These are phyloP conservation scores for Perdix hodgsoniae DNA, from an alignment of 2,797 vertebrate species.

Conservation along the genomic window DNA sequence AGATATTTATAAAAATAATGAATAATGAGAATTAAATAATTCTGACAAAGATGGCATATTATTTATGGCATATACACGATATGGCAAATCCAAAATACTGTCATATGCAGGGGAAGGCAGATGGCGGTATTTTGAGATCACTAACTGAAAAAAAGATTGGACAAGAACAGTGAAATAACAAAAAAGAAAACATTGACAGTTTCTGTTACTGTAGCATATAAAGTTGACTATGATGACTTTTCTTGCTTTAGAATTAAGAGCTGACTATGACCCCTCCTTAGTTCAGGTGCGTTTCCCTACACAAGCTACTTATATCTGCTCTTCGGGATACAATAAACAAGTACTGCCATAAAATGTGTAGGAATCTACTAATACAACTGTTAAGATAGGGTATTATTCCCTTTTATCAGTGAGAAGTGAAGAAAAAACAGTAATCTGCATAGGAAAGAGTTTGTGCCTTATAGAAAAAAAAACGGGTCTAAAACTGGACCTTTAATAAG, in stretches of 20 bases:
- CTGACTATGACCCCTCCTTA: background rate
- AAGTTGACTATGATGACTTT: slow-evolving; percentile 37
- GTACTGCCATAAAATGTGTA: background rate
- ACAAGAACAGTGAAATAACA: background rate
- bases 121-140: slow-evolving; percentile 19
- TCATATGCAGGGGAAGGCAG: background rate
- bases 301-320: background rate
- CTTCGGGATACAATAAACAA: background rate
- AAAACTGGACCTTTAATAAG: background rate
- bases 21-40: slow-evolving; percentile 21
- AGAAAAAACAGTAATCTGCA: background rate
- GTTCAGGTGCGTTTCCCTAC: background rate
- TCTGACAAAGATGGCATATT: background rate
- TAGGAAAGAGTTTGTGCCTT: background rate
- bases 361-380: background rate
- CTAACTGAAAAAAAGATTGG: background rate
- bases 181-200: background rate
- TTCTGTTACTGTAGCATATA: slow-evolving; percentile 9
- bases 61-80: background rate
- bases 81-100: background rate
- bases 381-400: background rate
- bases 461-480: background rate
- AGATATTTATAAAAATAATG: background rate
- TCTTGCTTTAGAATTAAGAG: slow-evolving; percentile 49
- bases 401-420: background rate